Evolutionary conservation across 2,888 invertebrate genomes (phyloP), one percentile per base, ranked within the genome.

Genomic region (Neoitamus cyanurus): DNA sequence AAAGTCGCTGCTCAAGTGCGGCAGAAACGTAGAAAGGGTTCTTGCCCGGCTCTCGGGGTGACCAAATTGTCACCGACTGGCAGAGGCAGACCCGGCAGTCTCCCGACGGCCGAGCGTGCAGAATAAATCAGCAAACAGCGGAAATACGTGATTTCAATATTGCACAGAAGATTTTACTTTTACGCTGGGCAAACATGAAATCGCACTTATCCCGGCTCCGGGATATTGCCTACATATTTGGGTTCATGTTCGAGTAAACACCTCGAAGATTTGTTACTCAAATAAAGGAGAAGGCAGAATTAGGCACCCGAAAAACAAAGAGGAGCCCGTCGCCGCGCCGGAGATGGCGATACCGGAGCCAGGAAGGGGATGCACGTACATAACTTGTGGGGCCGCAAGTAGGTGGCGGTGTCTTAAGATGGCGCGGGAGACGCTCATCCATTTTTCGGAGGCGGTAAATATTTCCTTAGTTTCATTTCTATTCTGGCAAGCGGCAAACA

Each of bases 261-360:
- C 84, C 84, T 85, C 69, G 58, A 85, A 85, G 84, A 85, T 85
- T 85, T 85, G 84, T 85, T 85, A 58, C 84, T 83, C 83, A 85
- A 85, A 85, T 73, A 80, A 34, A 80, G 78, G 48, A 58, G 75
- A 83, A 75, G 75, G 37, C 80, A 80, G 70, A 70, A 70, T 46
- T 68, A 28, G 36, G n/a, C 30, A 46, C 31, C 69, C 11, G 69
- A 83, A 31, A 70, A 68, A 37, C 78, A 48, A 58, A 48, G 30
- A 58, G 31, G 28, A 25, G 28, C 28, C 9, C 15, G 25, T n/a
- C 34, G 73, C 36, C 36, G n/a, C 34, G 73, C 36, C 36, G n/a
- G 73, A 25, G 37, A n/a, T 37, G 36, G 73, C 31, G 42, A 42
- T 13, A 15, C 25, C 20, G 25, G 58, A 20, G 58, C 78, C 58